phyloP scores from a whole-genome alignment of 2,113 vertebrate species.

The Carassius carassius region DNA sequence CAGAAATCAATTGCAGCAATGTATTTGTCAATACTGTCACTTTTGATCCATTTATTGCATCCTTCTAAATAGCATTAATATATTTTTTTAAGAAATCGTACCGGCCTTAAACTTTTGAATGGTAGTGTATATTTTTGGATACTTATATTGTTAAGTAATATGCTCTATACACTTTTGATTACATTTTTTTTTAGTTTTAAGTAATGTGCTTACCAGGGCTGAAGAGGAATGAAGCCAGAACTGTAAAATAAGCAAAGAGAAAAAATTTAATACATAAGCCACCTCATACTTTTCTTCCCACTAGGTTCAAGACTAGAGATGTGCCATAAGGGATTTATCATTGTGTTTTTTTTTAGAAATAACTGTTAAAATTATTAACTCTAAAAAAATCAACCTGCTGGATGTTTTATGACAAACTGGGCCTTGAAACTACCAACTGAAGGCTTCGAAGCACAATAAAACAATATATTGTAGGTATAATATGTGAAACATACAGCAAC shows the following conservation, averaged over 20 bases:
- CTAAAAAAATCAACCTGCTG: background rate
- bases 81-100: background rate
- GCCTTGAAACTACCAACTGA: background rate
- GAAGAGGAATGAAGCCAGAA: conserved; percentile 25
- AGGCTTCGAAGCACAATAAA: background rate
- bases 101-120: background rate
- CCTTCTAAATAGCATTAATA: too few relatives aligned
- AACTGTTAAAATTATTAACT: background rate
- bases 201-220: conserved; percentile 27
- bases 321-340: background rate
- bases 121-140: background rate
- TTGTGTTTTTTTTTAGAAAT: conserved; percentile 14
- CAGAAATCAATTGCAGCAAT: too few relatives aligned
- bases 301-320: background rate
- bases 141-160: background rate
- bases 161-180: background rate
- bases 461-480: background rate
- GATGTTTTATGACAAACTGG: background rate
- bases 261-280: background rate
- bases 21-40: too few relatives aligned
- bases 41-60: too few relatives aligned
- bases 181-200: background rate
- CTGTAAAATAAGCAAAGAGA: conserved; percentile 35
- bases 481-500: background rate
- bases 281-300: background rate